Percentiles rank a stretch among this genome's conserved stretches.
These are phyloP conservation scores for Drosophila pachea DNA, from an alignment of 1,140 invertebrate species.

Conservation along the genomic window DNA sequence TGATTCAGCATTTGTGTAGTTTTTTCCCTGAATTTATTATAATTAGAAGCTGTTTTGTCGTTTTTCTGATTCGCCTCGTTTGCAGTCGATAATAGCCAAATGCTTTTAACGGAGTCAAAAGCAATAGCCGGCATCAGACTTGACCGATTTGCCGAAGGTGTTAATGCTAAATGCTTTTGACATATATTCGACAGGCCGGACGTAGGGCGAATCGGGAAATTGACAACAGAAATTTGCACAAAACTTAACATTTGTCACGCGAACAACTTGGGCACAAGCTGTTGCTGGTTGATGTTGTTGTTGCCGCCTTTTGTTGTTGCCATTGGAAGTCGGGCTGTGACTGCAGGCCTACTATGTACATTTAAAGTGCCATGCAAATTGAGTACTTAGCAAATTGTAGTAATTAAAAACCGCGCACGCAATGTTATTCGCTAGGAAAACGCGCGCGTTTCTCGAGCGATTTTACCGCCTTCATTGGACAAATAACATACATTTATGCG, in stretches of 20 bases:
- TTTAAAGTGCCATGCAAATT: conserved; percentile 56
- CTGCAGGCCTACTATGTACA: conserved; percentile 17
- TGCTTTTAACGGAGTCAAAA: not conserved
- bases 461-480: conserved; percentile 11
- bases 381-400: conserved; percentile 67
- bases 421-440: conserved; percentile 10
- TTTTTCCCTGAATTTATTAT: conserved; percentile 25
- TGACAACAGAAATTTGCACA: conserved; percentile 26
- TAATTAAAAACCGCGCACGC: conserved; percentile 37
- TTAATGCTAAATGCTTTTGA: conserved; percentile 49
- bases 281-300: conserved; percentile 9
- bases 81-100: conserved; percentile 46
- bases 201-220: conserved; percentile 27
- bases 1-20: conserved; percentile 24
- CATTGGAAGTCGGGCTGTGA: not conserved
- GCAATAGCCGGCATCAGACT: conserved; percentile 19
- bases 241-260: conserved; percentile 53
- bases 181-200: conserved; percentile 38
- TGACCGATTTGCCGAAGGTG: conserved; percentile 57
- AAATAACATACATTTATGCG: not conserved
- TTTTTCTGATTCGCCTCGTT: conserved; percentile 18
- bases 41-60: conserved; percentile 13
- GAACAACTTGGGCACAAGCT: conserved; percentile 6
- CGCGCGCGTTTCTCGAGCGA: conserved; percentile 14
- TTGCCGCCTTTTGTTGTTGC: conserved; percentile 4